Conservation (phyloP, 2,797 vertebrate genomes). For the Hypotaenidia philippensis region DNA sequence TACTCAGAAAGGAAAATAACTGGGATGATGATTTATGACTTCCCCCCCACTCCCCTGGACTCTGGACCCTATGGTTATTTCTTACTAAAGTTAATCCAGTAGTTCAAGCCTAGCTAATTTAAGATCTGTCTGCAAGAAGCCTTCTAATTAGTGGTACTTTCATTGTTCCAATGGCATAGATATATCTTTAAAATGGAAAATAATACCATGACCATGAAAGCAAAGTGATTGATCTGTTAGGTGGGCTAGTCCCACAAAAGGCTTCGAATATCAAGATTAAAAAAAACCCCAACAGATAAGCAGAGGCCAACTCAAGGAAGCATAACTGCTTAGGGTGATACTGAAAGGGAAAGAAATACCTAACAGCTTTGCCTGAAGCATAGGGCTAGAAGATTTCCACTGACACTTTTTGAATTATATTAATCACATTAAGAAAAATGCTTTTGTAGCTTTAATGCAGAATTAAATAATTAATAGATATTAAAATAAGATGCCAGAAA, state of each 20-base stretch:
- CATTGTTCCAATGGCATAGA: neutral
- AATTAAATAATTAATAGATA: neutral
- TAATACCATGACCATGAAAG: neutral
- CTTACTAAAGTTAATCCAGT: neutral
- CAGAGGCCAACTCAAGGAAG: neutral
- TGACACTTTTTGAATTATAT: neutral
- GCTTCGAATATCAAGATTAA: neutral
- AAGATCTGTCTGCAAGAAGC: neutral
- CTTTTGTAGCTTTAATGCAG: neutral
- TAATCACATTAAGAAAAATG: neutral
- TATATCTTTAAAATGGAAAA: neutral
- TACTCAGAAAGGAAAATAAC: slow-evolving; percentile 26
- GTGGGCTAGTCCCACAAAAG: neutral
- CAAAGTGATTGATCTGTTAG: neutral
- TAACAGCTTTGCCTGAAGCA: neutral
- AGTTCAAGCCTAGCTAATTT: neutral
- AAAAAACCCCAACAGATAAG: neutral
- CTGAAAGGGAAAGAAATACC: neutral
- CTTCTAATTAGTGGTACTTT: neutral
- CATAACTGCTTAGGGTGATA: neutral
- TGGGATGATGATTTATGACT: neutral
- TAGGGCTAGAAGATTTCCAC: neutral
- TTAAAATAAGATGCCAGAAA: neutral
- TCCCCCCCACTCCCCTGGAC: no score
- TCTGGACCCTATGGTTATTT: neutral